Evolutionary conservation across 2,888 invertebrate genomes (phyloP).

Genomic region (Carterocephalus palaemon): DNA sequence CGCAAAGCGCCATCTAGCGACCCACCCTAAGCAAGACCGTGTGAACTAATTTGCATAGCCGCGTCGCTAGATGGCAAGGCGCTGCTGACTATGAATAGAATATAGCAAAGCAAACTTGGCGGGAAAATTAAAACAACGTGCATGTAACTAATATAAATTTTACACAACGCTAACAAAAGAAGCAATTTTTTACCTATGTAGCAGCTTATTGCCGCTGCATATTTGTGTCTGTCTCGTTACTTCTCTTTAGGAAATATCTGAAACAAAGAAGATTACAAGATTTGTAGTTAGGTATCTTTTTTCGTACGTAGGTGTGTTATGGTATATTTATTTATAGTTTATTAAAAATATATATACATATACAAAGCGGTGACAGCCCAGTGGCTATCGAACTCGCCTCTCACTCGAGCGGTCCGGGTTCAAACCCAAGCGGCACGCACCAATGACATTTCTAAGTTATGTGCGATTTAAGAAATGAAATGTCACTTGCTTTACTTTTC

Average conservation of each 20-base stretch:
- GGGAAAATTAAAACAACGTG: constrained; percentile 22
- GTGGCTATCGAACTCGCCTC: no score
- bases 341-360: no score
- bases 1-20: constrained; percentile 56
- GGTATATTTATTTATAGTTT: no score
- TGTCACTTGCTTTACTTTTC: no score
- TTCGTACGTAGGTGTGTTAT: no score
- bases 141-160: background rate
- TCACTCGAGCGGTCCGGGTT: no score
- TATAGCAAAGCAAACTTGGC: constrained; percentile 7
- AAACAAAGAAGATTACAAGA: constrained; percentile 44
- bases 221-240: constrained; percentile 33
- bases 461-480: no score
- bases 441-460: no score
- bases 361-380: no score
- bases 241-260: constrained; percentile 40
- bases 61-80: constrained; percentile 52
- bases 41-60: constrained; percentile 50
- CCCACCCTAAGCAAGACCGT: constrained; percentile 23
- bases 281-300: no score
- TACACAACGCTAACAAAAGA: background rate
- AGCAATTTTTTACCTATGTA: constrained; percentile 48
- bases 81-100: constrained; percentile 10
- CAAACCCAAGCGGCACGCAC: no score
- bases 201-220: constrained; percentile 77